Evolutionary conservation across 2,113 vertebrate genomes (phyloP), one percentile per base, ranked within the genome.

Genomic region (Xiphophorus hellerii): DNA sequence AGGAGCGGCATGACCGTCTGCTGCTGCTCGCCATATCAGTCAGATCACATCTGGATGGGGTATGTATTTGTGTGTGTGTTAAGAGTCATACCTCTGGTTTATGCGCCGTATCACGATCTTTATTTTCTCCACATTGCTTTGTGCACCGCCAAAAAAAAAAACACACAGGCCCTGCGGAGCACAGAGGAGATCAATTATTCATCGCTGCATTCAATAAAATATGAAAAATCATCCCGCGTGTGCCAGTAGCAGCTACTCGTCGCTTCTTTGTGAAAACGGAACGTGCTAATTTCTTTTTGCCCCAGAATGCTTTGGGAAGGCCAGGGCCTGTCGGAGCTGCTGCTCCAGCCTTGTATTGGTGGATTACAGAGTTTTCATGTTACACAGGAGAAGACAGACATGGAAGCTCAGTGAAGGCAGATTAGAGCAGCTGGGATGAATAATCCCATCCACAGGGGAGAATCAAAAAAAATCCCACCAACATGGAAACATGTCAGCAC

Each of bases 41-140:
- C 12, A 64, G 20, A 11, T 66, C 9, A 7, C 25, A 27, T 31
- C 42, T 65, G 31, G 51, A 64, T 14, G 73, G 73, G 73, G 66
- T 61, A 73, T 48, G 22, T 35, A 13, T 66, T 44, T 29, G 28
- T 51, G 48, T 3, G 42, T 51, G 76, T 51, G 74, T 73, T 66
- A 73, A 17, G 30, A 28, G 15, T 67, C 84, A 8, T 92, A 94
- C 93, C 92, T 94, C 82, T 80, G 69, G 78, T 82, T 92, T 69
- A n/a, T 58, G 86, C 84, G 82, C 78, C 67, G 83, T 90, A 60
- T 81, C 86, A 88, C 81, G 82, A 84, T 86, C 87, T 90, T 92
- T 90, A 94, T 86, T 89, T 90, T 73, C 87, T 93, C 91, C 91
- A 86, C 93, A 94, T 93, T 81, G 89, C 90, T 89, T 89, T 81